phyloP scores from a whole-genome alignment of 2,797 vertebrate genomes.

The Myotis vivesi region DNA sequence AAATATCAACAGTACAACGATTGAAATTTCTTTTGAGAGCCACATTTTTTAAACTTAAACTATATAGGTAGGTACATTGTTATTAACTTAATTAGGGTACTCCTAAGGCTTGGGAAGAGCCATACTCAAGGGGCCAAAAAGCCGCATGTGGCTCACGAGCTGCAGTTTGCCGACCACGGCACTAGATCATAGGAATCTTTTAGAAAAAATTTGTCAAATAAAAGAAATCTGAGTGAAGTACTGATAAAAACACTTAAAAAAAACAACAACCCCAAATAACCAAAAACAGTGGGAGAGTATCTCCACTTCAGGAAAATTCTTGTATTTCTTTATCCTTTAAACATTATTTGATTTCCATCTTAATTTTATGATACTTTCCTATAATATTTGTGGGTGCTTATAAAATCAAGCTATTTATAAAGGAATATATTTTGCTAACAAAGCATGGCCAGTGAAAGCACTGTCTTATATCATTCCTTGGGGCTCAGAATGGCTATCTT shows the following conservation, averaged over 20 bases:
- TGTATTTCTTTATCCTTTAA: not conserved
- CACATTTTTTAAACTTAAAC: no score
- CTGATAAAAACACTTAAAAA: not conserved
- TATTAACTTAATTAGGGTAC: no score
- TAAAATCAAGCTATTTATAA: not conserved
- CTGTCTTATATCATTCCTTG: not conserved
- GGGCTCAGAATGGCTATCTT: not conserved
- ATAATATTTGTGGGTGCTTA: not conserved
- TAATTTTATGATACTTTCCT: not conserved
- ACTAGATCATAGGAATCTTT: not conserved
- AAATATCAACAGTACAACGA: no score
- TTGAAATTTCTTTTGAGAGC: no score
- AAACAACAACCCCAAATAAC: not conserved
- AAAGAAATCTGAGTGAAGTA: slow-evolving; percentile 11
- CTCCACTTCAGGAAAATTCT: slow-evolving; percentile 5
- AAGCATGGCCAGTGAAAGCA: not conserved
- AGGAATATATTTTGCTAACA: not conserved
- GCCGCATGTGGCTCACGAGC: no score
- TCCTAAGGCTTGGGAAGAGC: no score
- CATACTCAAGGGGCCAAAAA: no score
- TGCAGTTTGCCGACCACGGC: no score
- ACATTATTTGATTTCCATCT: not conserved
- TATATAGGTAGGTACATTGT: no score
- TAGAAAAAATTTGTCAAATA: not conserved
- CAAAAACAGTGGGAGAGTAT: not conserved